phyloP scores from a whole-genome alignment of 2,888 invertebrate genomes.

The Lapara coniferarum region DNA sequence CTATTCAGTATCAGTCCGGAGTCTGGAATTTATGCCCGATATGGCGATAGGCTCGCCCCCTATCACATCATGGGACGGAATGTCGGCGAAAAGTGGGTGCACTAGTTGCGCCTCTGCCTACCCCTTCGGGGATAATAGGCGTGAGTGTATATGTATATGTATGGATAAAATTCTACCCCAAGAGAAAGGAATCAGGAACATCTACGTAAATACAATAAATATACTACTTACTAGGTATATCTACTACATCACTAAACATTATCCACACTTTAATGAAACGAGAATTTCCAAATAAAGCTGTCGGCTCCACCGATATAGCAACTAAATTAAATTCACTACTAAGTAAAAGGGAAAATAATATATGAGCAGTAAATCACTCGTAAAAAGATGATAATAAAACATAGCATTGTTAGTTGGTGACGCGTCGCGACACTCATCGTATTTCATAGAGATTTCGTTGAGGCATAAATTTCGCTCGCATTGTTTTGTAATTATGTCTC shows the following conservation, averaged over 20 bases:
- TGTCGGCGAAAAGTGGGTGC: too few species aligned
- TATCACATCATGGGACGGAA: too few species aligned
- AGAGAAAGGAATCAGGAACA: too few species aligned
- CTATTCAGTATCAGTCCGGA: too few species aligned
- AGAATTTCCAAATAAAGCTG: conserved; percentile 1
- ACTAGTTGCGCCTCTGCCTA: too few species aligned
- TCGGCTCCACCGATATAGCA: conserved; percentile 5
- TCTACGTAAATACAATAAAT: too few species aligned
- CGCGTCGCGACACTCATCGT: conserved; percentile 45
- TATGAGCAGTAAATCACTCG: conserved; percentile 50
- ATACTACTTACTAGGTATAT: too few species aligned
- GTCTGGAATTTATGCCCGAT: too few species aligned
- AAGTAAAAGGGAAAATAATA: conserved; percentile 42
- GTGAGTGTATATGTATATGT: too few species aligned
- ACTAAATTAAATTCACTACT: conserved; percentile 25
- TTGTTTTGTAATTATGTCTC: conserved; percentile 55
- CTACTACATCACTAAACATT: background rate
- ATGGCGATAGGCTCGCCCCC: too few species aligned
- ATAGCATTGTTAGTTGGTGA: conserved; percentile 54
- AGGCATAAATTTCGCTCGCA: conserved; percentile 55
- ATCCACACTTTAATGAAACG: background rate
- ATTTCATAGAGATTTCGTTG: conserved; percentile 62
- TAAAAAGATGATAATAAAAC: conserved; percentile 53
- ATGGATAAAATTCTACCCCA: too few species aligned
- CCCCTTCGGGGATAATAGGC: too few species aligned